Evolutionary conservation across 2,888 invertebrate species (phyloP).

Genomic region (Diarsia dahlii): DNA sequence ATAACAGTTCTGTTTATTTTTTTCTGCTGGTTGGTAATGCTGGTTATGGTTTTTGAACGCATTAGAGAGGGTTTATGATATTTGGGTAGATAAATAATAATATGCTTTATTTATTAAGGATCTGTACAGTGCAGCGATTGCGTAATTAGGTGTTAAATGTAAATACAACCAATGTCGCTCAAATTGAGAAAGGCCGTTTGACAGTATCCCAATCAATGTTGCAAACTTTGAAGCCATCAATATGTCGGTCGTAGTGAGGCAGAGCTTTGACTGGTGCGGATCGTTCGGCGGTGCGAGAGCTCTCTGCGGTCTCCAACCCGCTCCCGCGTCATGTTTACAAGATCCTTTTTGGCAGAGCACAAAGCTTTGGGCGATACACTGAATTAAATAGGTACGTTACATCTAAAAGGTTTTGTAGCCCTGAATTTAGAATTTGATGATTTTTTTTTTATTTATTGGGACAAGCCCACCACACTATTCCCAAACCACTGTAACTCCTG

Average conservation of each 20-base stretch:
- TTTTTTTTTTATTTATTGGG: too few relatives aligned
- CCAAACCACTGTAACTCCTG: too few relatives aligned
- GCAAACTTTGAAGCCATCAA: conserved; percentile 20
- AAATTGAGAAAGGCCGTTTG: neutral
- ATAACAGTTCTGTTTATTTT: too few relatives aligned
- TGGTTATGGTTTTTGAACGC: too few relatives aligned
- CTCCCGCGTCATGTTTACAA: conserved; percentile 38
- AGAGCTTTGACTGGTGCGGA: conserved; percentile 34
- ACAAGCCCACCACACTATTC: too few relatives aligned
- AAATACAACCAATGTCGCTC: conserved; percentile 1
- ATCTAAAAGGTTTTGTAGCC: neutral
- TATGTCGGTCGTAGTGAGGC: conserved; percentile 12
- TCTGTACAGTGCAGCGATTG: neutral
- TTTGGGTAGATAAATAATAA: too few relatives aligned
- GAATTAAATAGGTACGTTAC: conserved; percentile 14
- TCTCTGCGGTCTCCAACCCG: conserved; percentile 38
- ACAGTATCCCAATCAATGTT: conserved; percentile 27
- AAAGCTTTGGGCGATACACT: conserved; percentile 24
- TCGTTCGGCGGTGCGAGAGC: conserved; percentile 30
- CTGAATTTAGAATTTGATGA: conserved; percentile 19
- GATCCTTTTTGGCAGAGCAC: conserved; percentile 36
- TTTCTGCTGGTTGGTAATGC: too few relatives aligned
- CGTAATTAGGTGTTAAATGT: neutral
- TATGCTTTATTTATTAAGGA: neutral
- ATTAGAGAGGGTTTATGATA: too few relatives aligned